Evolutionary conservation across 2,888 invertebrate species (phyloP), one percentile per base, ranked within the genome.

Genomic region (Sesia bembeciformis): DNA sequence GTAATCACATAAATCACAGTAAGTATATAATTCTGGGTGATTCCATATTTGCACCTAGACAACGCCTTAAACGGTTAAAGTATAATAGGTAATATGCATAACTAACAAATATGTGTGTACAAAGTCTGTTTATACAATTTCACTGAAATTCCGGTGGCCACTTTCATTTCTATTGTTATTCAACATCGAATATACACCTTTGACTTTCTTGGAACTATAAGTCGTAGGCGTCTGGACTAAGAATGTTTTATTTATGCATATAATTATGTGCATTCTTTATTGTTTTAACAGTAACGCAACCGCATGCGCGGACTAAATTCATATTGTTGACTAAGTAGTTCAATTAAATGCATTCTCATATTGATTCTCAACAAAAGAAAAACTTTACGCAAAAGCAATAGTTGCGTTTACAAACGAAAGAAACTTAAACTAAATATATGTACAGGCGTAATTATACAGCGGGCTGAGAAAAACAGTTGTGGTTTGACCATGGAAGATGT

Each of bases 151-250:
- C 76, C 76, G 75, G 74, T 71, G 69, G 63, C 62, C 67, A 74
- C 81, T 82, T 82, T 81, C 81, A 62, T 72, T 75, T 65, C 63
- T 66, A 72, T 81, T 81, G 70, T 78, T 71, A 80, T 80, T 80
- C 81, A 62, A 63, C 53, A 52, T 54, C 49, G 55, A 53, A 8
- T 43, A 54, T 46, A 55, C 55, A 59, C 54, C 58, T 56, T 55
- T 57, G 58, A 64, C 68, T 68, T 73, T 72, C 74, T 56, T 58
- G 57, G 62, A 64, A 62, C 53, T 46, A 56, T 56, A 49, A 8
- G 38, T 39, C 38, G 50, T 50, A 50, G 53, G 42, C 52, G 55
- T 46, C 8, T 46, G 46, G 46, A 46, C 46, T 46, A 4, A 46
- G 7, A 46, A 46, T 46, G 46, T 4, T 4, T 8, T 2, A 46